Percentiles rank a stretch among this genome's conserved stretches.
Conservation (phyloP, 2,888 invertebrate genomes). For the Chymomyza procnemis region DNA sequence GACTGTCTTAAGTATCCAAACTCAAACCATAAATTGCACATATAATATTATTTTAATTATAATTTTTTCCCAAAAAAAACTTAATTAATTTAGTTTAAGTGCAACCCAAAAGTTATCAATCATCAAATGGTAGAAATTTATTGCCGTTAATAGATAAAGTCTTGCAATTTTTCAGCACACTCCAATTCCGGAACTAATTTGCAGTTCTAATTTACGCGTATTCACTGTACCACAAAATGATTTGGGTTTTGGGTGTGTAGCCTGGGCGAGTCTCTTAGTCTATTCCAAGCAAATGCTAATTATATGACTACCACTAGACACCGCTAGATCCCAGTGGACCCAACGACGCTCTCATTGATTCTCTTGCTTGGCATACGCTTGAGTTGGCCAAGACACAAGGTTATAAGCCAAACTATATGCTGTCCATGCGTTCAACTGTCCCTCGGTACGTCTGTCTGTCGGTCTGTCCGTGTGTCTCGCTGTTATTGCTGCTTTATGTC, state of each 20-base stretch:
- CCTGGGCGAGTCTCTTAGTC: conserved; percentile 63
- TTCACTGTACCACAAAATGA: conserved; percentile 1
- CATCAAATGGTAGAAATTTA: too few relatives aligned
- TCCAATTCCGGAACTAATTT: not conserved
- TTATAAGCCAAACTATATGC: conserved; percentile 49
- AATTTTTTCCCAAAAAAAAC: too few relatives aligned
- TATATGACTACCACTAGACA: conserved; percentile 57
- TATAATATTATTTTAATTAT: too few relatives aligned
- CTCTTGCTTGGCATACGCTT: conserved; percentile 16
- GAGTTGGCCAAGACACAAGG: conserved; percentile 42
- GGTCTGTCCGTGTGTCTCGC: conserved; percentile 18
- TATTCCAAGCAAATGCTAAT: conserved; percentile 63
- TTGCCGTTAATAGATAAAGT: too few relatives aligned
- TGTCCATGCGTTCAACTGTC: not conserved
- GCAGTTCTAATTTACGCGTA: not conserved
- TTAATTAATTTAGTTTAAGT: too few relatives aligned
- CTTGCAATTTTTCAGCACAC: too few relatives aligned
- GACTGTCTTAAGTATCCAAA: too few relatives aligned
- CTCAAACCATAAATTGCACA: too few relatives aligned
- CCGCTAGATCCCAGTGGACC: conserved; percentile 11
- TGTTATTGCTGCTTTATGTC: conserved; percentile 20
- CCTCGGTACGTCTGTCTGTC: too few relatives aligned
- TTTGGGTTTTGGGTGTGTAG: conserved; percentile 31
- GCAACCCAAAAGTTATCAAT: too few relatives aligned
- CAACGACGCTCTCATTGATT: conserved; percentile 48